Conservation (phyloP, 2,888 invertebrate species). For the Dusona sp. region DNA sequence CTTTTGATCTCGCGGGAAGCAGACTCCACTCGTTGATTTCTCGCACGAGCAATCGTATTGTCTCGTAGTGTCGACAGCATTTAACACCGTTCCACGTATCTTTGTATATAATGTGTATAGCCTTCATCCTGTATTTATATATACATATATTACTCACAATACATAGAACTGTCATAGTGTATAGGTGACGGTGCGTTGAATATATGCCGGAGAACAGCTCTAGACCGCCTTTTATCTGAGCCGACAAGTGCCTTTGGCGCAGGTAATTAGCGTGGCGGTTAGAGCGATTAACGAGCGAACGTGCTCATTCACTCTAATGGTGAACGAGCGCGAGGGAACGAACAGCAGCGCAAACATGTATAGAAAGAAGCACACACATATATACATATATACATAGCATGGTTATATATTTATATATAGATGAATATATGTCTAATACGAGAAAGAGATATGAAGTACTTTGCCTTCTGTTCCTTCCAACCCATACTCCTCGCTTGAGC, state of each 20-base stretch:
- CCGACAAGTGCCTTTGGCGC: conserved; percentile 72
- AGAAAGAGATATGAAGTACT: conserved; percentile 17
- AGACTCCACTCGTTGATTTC: conserved; percentile 18
- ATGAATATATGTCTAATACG: not conserved
- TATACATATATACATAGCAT: not conserved
- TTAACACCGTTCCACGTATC: conserved; percentile 4
- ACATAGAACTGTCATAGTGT: not conserved
- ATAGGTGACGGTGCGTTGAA: conserved; percentile 43
- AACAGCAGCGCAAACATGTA: conserved; percentile 49
- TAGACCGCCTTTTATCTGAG: conserved; percentile 70
- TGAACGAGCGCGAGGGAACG: conserved; percentile 41
- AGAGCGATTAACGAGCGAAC: conserved; percentile 71
- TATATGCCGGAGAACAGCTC: conserved; percentile 54
- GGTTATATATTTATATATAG: not conserved
- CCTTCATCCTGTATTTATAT: not conserved
- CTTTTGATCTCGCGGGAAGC: not conserved
- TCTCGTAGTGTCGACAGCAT: conserved; percentile 47
- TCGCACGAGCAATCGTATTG: conserved; percentile 34
- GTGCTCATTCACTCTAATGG: conserved; percentile 61
- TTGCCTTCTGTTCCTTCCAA: conserved; percentile 35
- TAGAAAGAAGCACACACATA: conserved; percentile 4
- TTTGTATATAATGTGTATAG: not conserved
- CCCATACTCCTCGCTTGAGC: conserved; percentile 17
- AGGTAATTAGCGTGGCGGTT: conserved; percentile 73
- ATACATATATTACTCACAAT: not conserved